Evolutionary conservation across 2,113 vertebrate genomes (phyloP).

Genomic region (Phyllopteryx taeniolatus): DNA sequence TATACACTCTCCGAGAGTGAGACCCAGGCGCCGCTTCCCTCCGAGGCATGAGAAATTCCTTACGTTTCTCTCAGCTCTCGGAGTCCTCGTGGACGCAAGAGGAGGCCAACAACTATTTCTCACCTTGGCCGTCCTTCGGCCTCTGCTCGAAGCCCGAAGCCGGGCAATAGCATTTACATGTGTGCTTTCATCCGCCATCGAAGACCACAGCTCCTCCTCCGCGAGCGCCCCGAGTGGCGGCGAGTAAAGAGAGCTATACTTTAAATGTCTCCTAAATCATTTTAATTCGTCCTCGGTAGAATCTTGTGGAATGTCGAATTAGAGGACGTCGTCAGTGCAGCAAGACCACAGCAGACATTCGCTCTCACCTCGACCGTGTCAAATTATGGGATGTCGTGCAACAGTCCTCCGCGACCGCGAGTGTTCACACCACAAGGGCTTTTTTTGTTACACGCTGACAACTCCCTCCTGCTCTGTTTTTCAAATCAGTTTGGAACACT

Average conservation of each 20-base stretch:
- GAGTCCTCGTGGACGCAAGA: conserved; percentile 50
- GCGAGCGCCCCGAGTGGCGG: conserved; percentile 19
- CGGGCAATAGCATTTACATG: conserved; percentile 39
- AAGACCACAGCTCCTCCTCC: conserved; percentile 2
- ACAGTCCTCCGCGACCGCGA: conserved; percentile 29
- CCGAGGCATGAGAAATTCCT: conserved; percentile 64
- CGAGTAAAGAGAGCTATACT: conserved; percentile 26
- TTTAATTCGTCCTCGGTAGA: conserved; percentile 12
- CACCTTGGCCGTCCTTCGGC: conserved; percentile 50
- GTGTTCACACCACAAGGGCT: conserved; percentile 19
- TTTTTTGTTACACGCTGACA: conserved; percentile 12
- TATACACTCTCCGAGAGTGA: conserved; percentile 8
- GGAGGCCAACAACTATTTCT: conserved; percentile 57
- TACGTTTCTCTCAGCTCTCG: conserved; percentile 58
- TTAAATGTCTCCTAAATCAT: conserved; percentile 26
- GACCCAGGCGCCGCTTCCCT: conserved; percentile 44
- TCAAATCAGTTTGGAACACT: neutral
- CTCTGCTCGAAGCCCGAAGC: conserved; percentile 27
- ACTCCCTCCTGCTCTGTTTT: conserved; percentile 20
- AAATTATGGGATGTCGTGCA: conserved; percentile 48
- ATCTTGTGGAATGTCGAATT: conserved; percentile 10
- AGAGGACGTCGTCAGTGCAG: conserved; percentile 9
- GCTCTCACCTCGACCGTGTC: conserved; percentile 55
- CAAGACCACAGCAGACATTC: conserved; percentile 33
- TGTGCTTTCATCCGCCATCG: conserved; percentile 4